Evolutionary conservation across 2,113 vertebrate genomes (phyloP), one percentile per base, ranked within the genome.

Genomic region (Lanius ludovicianus): DNA sequence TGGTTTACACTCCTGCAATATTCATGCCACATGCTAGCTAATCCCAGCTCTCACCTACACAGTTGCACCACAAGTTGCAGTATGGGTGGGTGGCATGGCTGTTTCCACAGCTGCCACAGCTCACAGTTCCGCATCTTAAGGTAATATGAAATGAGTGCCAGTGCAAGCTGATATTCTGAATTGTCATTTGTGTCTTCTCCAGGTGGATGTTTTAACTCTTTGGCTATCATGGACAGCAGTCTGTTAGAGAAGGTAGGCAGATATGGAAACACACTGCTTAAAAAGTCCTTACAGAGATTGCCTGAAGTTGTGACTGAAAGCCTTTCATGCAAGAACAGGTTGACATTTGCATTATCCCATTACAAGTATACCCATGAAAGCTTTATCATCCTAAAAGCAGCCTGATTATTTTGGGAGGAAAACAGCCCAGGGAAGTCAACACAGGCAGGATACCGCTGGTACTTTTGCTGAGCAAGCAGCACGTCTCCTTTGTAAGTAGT

Each of bases 11-110:
- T 42, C 5, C 24, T 52, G 11, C 16, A 13, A 30, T 41, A 65
- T 28, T 82, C 19, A 39, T 65, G 24, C 14, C 20, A 30, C 3
- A 9, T 50, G 16, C 28, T 23, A 55, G 15, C n/a, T 71, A 41
- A 6, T 46, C 52, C 41, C 62, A 50, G 18, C 9, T 68, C 44
- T 64, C 35, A 57, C 11, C 21, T 28, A 33, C 33, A 30, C 1
- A 0, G 6, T 9, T 3, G 0, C 14, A n/a, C 10, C 15, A 15
- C 8, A 65, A 31, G 11, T 15, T 68, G 35, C 35, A 56, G 59
- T 31, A 42, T 13, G 33, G 13, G 8, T 28, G 15, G 5, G 8
- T 28, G 15, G 5, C 25, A 25, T 3, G 15, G 24, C 8, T 56
- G 17, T 68, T 44, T 56, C 24, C 11, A 44, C 60, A 62, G 60